Evolutionary conservation across 2,797 vertebrate species (phyloP).

Genomic region (Myripristis jacobus): DNA sequence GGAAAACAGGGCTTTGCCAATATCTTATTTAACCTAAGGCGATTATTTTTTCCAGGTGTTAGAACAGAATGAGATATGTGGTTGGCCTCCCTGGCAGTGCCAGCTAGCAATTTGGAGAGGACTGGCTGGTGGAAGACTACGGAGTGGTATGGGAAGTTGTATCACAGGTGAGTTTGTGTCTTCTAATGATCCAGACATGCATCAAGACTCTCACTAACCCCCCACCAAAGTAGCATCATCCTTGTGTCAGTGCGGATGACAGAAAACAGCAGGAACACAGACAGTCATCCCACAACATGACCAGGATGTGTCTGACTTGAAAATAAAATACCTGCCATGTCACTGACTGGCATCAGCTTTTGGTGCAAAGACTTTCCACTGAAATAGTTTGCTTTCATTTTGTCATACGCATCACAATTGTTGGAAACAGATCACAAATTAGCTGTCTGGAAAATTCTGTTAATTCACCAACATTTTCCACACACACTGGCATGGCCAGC

Average conservation of each 20-base stretch:
- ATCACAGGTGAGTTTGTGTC: neutral
- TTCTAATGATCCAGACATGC: neutral
- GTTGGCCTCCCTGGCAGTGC: neutral
- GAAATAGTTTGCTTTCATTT: neutral
- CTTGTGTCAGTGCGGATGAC: slow-evolving; percentile 9
- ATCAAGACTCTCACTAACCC: neutral
- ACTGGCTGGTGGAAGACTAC: slow-evolving; percentile 2
- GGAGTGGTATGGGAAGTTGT: neutral
- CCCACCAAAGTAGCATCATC: slow-evolving; percentile 5
- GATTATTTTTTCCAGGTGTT: slow-evolving; percentile 22
- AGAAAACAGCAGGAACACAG: neutral
- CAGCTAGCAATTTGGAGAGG: slow-evolving; percentile 3
- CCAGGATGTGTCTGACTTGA: neutral
- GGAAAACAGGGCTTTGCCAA: slow-evolving; percentile 19
- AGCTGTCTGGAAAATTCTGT: neutral
- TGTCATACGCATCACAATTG: too few relatives aligned
- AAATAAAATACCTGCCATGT: neutral
- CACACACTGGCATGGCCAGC: slow-evolving; percentile 13
- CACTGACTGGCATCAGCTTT: neutral
- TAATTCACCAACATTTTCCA: slow-evolving; percentile 36
- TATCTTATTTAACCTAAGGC: slow-evolving; percentile 7
- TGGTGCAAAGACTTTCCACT: slow-evolving; percentile 6
- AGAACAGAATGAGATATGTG: neutral
- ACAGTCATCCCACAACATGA: neutral
- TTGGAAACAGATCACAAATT: slow-evolving; percentile 13